Evolutionary conservation across 2,888 invertebrate genomes (phyloP).

Genomic region (Geophilus truncorum): DNA sequence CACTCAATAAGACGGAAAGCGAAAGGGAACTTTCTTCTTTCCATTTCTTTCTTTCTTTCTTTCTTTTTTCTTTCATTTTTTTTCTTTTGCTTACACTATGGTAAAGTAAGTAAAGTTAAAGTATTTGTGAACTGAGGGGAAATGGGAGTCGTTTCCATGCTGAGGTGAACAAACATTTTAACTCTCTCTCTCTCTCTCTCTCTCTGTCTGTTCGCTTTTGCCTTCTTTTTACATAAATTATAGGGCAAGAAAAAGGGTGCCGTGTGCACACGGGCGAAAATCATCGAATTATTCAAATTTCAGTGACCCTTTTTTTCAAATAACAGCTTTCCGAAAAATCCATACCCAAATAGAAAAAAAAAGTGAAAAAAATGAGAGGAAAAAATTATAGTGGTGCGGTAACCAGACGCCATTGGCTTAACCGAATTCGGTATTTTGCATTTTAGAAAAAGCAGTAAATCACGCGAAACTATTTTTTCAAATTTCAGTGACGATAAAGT

Average conservation of each 20-base stretch:
- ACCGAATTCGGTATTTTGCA: not conserved
- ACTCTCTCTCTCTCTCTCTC: no score
- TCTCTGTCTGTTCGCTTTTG: not conserved
- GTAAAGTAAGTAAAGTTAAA: not conserved
- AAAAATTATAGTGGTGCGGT: no score
- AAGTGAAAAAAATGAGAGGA: no score
- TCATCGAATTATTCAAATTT: slow-evolving; percentile 18
- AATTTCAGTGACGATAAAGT: not conserved
- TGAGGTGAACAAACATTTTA: slow-evolving; percentile 13
- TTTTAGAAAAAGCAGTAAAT: no score
- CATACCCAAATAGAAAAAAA: not conserved
- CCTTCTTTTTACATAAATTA: slow-evolving; percentile 18
- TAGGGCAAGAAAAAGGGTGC: not conserved
- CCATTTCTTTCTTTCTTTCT: no score
- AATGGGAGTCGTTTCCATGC: slow-evolving; percentile 10
- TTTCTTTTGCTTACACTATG: not conserved
- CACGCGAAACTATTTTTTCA: no score
- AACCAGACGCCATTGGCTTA: not conserved
- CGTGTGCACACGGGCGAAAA: slow-evolving; percentile 14
- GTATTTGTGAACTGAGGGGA: not conserved
- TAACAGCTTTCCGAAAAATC: not conserved
- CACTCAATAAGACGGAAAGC: not conserved
- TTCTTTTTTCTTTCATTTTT: not conserved
- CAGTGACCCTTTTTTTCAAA: slow-evolving; percentile 6
- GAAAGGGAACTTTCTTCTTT: no score